Evolutionary conservation across 2,888 invertebrate species (phyloP).

Genomic region (Gonocerus acuteangulatus): DNA sequence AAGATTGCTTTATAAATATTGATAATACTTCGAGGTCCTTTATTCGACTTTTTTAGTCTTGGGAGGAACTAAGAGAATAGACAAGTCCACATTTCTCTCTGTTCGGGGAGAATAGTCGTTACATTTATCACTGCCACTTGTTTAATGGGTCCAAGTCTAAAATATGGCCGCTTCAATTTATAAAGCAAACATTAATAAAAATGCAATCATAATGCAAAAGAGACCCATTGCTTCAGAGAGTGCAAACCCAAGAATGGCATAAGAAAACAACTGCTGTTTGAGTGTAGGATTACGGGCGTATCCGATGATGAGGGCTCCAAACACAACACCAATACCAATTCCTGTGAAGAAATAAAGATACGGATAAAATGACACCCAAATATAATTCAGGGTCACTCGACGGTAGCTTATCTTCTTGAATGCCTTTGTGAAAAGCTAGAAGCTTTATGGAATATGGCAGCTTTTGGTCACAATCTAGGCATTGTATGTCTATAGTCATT

Average conservation of each 20-base stretch:
- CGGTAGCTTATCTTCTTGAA: background rate
- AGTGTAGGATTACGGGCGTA: slow-evolving; percentile 94
- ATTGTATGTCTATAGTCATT: no score
- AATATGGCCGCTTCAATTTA: slow-evolving; percentile 45
- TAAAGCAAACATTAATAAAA: slow-evolving; percentile 91
- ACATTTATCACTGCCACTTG: no score
- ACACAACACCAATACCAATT: slow-evolving; percentile 94
- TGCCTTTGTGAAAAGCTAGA: no score
- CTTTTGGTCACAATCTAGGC: no score
- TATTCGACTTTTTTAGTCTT: no score
- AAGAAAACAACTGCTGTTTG: slow-evolving; percentile 96
- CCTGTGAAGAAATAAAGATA: slow-evolving; percentile 49
- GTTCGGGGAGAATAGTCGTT: no score
- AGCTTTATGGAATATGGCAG: no score
- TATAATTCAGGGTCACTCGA: background rate
- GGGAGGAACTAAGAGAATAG: no score
- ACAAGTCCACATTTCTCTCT: no score
- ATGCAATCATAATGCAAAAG: slow-evolving; percentile 98
- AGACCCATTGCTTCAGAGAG: slow-evolving; percentile 98
- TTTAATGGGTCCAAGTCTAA: no score
- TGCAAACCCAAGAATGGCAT: slow-evolving; percentile 96
- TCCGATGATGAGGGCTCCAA: slow-evolving; percentile 92
- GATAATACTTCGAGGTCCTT: no score
- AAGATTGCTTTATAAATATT: no score
- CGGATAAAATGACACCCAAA: background rate